These are phyloP conservation scores for Tachysurus fulvidraco DNA, from an alignment of 2,113 vertebrate species.

Conservation along the genomic window DNA sequence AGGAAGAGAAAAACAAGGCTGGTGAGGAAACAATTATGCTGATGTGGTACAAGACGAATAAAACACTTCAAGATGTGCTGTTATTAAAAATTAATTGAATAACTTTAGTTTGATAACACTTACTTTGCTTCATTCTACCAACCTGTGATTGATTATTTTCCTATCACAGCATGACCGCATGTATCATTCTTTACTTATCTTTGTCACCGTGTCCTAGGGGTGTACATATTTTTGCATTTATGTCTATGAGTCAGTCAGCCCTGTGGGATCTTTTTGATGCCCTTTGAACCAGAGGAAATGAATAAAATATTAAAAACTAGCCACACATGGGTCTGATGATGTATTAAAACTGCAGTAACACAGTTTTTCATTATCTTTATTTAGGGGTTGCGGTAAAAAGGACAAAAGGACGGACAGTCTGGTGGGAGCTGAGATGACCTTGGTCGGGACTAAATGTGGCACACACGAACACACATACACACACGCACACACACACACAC, in stretches of 20 bases:
- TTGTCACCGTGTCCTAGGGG: neutral
- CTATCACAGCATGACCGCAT: neutral
- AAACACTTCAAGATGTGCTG: neutral
- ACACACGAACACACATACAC: conserved; percentile 3
- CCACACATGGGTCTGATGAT: neutral
- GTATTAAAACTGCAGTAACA: neutral
- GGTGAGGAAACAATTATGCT: neutral
- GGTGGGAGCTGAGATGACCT: conserved; percentile 44
- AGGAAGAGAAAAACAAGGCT: neutral
- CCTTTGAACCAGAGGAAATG: neutral
- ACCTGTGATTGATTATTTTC: neutral
- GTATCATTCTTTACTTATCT: neutral
- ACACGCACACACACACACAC: conserved; percentile 30
- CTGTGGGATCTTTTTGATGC: neutral
- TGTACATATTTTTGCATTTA: neutral
- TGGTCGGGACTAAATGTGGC: conserved; percentile 36
- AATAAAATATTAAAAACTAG: neutral
- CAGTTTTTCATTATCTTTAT: neutral
- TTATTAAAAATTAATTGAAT: neutral
- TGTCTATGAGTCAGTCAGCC: neutral
- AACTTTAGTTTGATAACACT: neutral
- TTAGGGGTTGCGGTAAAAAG: conserved; percentile 4
- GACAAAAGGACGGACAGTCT: conserved; percentile 5
- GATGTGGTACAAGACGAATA: neutral
- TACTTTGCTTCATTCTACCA: neutral